Evolutionary conservation across 2,888 invertebrate genomes (phyloP).

Genomic region (Cheilosia grossa): DNA sequence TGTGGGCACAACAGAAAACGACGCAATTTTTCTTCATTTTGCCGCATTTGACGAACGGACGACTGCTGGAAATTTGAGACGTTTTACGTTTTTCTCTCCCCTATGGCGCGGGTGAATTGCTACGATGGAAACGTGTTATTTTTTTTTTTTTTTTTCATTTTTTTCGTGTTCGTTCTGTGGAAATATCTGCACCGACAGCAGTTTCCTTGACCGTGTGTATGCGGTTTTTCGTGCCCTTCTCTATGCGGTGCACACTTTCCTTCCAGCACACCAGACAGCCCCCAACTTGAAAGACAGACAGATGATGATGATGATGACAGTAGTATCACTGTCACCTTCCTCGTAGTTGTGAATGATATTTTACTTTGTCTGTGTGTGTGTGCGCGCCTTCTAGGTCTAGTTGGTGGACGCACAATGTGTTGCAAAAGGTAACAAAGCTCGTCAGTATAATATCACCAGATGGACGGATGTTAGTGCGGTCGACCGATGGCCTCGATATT

Average conservation of each 20-base stretch:
- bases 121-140: slow-evolving; percentile 28
- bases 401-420: background rate
- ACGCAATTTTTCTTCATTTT: slow-evolving; percentile 19
- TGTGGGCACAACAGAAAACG: slow-evolving; percentile 4
- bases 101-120: slow-evolving; percentile 49
- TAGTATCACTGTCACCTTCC: slow-evolving; percentile 63
- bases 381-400: slow-evolving; percentile 23
- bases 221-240: slow-evolving; percentile 66
- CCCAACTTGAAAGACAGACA: slow-evolving; percentile 49
- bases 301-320: slow-evolving; percentile 62
- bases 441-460: background rate
- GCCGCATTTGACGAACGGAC: slow-evolving; percentile 12
- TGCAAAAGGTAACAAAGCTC: slow-evolving; percentile 17
- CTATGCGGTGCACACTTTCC: slow-evolving; percentile 53
- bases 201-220: slow-evolving; percentile 69
- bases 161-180: slow-evolving; percentile 28
- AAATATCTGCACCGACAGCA: slow-evolving; percentile 64
- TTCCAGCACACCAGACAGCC: slow-evolving; percentile 13
- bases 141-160: no score
- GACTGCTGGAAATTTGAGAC: slow-evolving; percentile 54
- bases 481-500: slow-evolving; percentile 60
- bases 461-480: slow-evolving; percentile 42
- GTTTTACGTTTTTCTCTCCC: slow-evolving; percentile 29
- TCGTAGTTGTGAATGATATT: slow-evolving; percentile 57
- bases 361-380: slow-evolving; percentile 18